A percentile compares a stretch with the other conserved stretches of the same genome.
Evolutionary conservation across 2,888 invertebrate genomes (phyloP).

Genomic region (Hemaris fuciformis): DNA sequence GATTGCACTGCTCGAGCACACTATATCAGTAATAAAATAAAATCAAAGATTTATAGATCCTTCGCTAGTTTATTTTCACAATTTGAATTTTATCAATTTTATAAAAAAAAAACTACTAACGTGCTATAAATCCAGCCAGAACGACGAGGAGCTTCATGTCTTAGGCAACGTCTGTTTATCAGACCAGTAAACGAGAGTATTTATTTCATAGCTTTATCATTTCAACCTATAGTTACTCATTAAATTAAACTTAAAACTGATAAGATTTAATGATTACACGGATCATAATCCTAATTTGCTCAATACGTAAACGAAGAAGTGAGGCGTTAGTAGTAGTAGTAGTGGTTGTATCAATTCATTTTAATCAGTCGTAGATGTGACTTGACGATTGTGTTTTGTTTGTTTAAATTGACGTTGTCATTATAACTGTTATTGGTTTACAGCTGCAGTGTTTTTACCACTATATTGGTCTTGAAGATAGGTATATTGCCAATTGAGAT

Average conservation of each 20-base stretch:
- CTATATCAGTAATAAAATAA: constrained; percentile 19
- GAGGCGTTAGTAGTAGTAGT: too few species aligned
- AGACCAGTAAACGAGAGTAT: not conserved
- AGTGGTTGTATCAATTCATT: too few species aligned
- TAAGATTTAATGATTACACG: not conserved
- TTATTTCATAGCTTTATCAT: constrained; percentile 1
- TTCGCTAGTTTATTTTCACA: too few species aligned
- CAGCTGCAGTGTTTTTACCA: too few species aligned
- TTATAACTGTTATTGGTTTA: too few species aligned
- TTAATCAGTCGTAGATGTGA: too few species aligned
- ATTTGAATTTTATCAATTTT: too few species aligned
- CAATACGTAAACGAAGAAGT: not conserved
- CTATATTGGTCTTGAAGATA: too few species aligned
- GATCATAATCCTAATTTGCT: not conserved
- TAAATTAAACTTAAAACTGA: not conserved
- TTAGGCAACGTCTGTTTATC: constrained; percentile 4
- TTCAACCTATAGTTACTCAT: not conserved
- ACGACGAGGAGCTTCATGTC: constrained; percentile 37
- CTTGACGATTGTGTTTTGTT: too few species aligned
- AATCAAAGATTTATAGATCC: not conserved
- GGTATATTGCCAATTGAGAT: too few species aligned
- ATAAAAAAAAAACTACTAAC: too few species aligned
- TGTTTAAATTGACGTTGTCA: too few species aligned
- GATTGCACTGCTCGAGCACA: constrained; percentile 39
- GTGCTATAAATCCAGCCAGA: constrained; percentile 32